phyloP scores from a whole-genome alignment of 2,113 vertebrate species.

The Calcarius ornatus region DNA sequence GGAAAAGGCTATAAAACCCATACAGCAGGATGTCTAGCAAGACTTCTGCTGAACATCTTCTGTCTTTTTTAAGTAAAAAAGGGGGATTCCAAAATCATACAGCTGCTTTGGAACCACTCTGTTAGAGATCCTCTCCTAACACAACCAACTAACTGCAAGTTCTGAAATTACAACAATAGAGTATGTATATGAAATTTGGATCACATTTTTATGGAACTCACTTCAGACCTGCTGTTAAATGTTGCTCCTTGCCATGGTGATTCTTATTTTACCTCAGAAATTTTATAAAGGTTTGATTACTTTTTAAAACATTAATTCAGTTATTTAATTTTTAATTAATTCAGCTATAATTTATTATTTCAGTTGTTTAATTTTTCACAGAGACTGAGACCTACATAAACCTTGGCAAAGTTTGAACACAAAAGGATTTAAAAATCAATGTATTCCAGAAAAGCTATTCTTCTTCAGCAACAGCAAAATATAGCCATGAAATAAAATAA shows the following conservation, averaged over 20 bases:
- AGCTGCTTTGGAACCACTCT: neutral
- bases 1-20: neutral
- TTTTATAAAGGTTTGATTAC: neutral
- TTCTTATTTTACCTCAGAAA: neutral
- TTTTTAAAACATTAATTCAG: neutral
- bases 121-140: neutral
- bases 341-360: neutral
- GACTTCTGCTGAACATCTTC: neutral
- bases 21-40: neutral
- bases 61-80: neutral
- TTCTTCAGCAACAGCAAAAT: neutral
- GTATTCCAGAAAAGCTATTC: neutral
- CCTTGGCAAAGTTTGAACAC: neutral
- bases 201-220: neutral
- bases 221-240: neutral
- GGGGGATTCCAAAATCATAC: neutral
- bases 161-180: neutral
- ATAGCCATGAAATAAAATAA: neutral
- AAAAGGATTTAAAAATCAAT: neutral
- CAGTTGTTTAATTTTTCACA: neutral
- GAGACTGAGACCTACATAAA: neutral
- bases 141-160: fast-evolving
- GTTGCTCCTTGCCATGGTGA: neutral
- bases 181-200: neutral
- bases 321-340: neutral